phyloP scores from a whole-genome alignment of 2,113 vertebrate genomes.

The Cranoglanis bouderius region DNA sequence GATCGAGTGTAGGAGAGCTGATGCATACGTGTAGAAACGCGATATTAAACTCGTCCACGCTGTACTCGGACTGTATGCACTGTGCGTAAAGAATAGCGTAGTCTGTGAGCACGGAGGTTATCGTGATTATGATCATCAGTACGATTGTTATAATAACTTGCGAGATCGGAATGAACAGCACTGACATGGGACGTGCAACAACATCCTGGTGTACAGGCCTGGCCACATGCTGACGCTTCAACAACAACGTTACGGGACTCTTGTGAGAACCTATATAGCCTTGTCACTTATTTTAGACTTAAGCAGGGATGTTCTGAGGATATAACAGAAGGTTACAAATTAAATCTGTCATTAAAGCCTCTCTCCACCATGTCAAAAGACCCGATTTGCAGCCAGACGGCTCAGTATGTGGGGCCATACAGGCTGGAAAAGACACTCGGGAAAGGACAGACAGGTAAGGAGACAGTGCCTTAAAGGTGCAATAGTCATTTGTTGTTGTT shows the following conservation, averaged over 20 bases:
- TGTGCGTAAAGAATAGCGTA: conserved; percentile 11
- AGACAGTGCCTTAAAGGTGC: background rate
- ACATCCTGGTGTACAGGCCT: conserved; percentile 16
- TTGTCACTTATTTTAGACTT: background rate
- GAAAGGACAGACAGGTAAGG: conserved; percentile 79
- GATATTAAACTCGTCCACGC: background rate
- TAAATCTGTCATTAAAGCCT: background rate
- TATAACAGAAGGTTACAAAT: background rate
- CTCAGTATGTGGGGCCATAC: conserved; percentile 81
- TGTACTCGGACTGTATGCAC: background rate
- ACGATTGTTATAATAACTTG: background rate
- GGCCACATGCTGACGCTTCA: conserved; percentile 15
- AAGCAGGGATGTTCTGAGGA: conserved; percentile 14
- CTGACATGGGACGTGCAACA: background rate
- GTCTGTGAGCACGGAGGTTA: background rate
- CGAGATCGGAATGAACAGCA: background rate
- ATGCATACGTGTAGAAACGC: conserved; percentile 32
- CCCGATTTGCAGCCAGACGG: conserved; percentile 75
- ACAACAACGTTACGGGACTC: conserved; percentile 4
- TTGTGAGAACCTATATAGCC: background rate
- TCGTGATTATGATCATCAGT: background rate
- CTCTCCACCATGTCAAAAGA: conserved; percentile 77
- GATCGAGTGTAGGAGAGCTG: background rate
- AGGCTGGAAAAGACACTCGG: conserved; percentile 79
- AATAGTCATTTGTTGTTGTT: background rate